Evolutionary conservation across 2,888 invertebrate species (phyloP), one percentile per base, ranked within the genome.

Genomic region (Melinaea marsaeus): DNA sequence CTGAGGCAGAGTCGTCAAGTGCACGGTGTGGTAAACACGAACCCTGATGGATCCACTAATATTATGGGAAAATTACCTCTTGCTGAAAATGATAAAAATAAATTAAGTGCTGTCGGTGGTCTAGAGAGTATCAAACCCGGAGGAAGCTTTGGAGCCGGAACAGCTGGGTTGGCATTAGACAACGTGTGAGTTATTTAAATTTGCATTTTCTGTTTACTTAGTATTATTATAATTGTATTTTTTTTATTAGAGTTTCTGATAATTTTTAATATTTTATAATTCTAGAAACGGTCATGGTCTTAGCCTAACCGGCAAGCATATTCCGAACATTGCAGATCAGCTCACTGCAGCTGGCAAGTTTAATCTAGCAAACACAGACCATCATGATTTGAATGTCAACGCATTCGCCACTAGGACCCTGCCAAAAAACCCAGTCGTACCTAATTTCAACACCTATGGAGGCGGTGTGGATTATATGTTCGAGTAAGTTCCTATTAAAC

Each of bases 261-360:
- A n/a, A 7, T 47, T 48, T 9, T 51, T 35, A 51, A 5, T 59
- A 6, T 47, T 46, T 63, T 68, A n/a, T n/a, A n/a, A n/a, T n/a
- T 69, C 13, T 63, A 75, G 78, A 13, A 69, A 79, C 33, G 77
- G 79, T n/a, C 77, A 79, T 55, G 73, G 75, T 0, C 64, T 74
- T 0, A 70, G 71, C 33, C 55, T 81, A 4, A 74, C 75, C 9
- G 78, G 77, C 11, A 75, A 70, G 22, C 75, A 74, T 47, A 70
- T 79, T 9, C 78, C 80, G 0, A 68, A 69, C 48, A 73, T 78
- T 55, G 81, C 75, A 5, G 58, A 76, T 64, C 79, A 77, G 68
- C 63, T 81, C 47, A 79, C 80, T 0, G 83, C 75, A 1, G 75
- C 80, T 2, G 81, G 74, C 3, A 73, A 72, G 13, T 55, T 78